A percentile compares a stretch with the other conserved stretches of the same genome.
Evolutionary conservation across 2,888 invertebrate species (phyloP).

Genomic region (Cheilosia grossa): DNA sequence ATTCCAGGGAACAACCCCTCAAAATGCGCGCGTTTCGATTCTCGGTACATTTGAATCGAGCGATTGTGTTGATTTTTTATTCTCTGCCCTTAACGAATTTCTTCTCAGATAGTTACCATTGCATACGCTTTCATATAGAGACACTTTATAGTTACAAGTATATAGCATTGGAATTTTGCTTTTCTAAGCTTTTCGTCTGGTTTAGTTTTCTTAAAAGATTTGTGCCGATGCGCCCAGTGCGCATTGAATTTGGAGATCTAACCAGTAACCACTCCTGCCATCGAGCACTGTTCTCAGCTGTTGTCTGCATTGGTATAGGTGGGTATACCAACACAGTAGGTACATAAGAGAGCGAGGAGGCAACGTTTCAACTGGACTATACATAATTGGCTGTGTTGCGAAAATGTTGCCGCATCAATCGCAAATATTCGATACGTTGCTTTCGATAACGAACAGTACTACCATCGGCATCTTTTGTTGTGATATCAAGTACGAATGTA

Average conservation of each 20-base stretch:
- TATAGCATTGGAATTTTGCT: too few relatives aligned
- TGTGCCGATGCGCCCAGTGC: neutral
- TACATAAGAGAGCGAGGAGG: too few relatives aligned
- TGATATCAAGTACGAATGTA: too few relatives aligned
- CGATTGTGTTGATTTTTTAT: too few relatives aligned
- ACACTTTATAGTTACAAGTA: neutral
- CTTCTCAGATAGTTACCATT: neutral
- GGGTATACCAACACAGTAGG: too few relatives aligned
- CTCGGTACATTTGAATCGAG: neutral
- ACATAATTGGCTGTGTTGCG: too few relatives aligned
- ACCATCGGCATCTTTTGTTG: too few relatives aligned
- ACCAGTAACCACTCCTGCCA: neutral
- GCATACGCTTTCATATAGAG: neutral
- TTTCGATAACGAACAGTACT: too few relatives aligned
- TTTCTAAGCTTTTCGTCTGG: neutral
- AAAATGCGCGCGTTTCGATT: slow-evolving; percentile 17
- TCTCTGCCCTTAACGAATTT: neutral
- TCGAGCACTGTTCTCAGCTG: neutral
- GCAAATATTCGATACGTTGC: too few relatives aligned
- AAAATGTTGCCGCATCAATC: too few relatives aligned
- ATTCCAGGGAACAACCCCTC: neutral
- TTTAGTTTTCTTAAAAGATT: neutral
- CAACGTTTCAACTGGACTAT: too few relatives aligned
- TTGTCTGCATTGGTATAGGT: too few relatives aligned
- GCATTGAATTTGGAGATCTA: neutral